Conservation (phyloP, 2,797 vertebrate genomes). For the Parauchenoglanis punctatus region DNA sequence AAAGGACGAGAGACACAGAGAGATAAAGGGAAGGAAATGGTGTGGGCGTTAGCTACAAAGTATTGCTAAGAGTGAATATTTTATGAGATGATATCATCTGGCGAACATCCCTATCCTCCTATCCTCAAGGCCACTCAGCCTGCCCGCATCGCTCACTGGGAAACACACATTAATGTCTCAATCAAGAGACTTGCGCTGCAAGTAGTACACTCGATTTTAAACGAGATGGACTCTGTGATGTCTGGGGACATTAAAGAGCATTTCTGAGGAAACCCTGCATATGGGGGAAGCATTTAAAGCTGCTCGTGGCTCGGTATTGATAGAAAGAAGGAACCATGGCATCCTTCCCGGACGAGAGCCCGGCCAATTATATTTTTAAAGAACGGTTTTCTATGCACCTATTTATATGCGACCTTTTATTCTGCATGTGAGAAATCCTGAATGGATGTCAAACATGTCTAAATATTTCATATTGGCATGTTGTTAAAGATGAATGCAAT, state of each 20-base stretch:
- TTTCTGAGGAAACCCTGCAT: slow-evolving; percentile 12
- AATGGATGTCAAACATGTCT: not conserved
- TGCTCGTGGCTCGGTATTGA: not conserved
- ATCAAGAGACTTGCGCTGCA: slow-evolving; percentile 1
- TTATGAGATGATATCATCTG: slow-evolving; percentile 50
- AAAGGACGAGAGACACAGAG: not conserved
- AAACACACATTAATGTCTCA: slow-evolving; percentile 37
- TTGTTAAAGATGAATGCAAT: not conserved
- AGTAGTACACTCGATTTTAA: slow-evolving; percentile 1
- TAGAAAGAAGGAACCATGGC: not conserved
- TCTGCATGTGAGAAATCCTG: not conserved
- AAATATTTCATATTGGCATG: slow-evolving; percentile 17
- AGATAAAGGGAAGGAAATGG: not conserved
- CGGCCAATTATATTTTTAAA: not conserved
- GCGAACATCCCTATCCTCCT: slow-evolving; percentile 17
- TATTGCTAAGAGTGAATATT: slow-evolving; percentile 47
- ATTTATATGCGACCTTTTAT: slow-evolving; percentile 22
- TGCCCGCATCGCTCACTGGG: not conserved
- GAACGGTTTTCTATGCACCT: not conserved
- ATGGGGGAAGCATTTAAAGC: slow-evolving; percentile 2
- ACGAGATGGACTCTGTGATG: slow-evolving; percentile 16
- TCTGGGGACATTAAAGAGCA: slow-evolving; percentile 32
- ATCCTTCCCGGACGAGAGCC: not conserved
- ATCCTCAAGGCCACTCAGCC: slow-evolving; percentile 32
- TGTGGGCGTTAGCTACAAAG: slow-evolving; percentile 9